These are phyloP conservation scores for Catostylus mosaicus DNA, from an alignment of 30 jellyfish, hydroid and myxozoan genomes.

Conservation along the genomic window DNA sequence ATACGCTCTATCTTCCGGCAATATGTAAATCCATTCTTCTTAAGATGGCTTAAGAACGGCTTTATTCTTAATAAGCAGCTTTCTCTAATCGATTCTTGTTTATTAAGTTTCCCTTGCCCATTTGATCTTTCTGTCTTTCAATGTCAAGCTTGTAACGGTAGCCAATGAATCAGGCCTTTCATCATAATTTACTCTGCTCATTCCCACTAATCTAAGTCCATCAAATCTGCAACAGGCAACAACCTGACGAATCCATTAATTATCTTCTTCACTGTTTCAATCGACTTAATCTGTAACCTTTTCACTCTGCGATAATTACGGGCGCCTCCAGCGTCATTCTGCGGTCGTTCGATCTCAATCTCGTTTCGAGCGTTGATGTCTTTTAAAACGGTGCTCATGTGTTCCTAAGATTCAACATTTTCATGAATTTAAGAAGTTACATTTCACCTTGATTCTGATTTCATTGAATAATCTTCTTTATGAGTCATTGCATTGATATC, in stretches of 20 bases:
- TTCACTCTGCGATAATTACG: constrained; percentile 1
- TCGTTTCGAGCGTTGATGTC: constrained; percentile 3
- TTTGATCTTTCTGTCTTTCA: constrained; percentile 18
- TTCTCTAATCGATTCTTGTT: constrained; percentile 27
- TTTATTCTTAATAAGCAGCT: constrained; percentile 17
- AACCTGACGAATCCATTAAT: constrained; percentile 18
- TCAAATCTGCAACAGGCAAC: constrained; percentile 8
- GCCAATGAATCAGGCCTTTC: constrained; percentile 21
- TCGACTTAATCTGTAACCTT: constrained; percentile 6
- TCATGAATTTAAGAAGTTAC: too few relatives aligned
- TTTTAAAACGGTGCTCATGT: constrained; percentile 12
- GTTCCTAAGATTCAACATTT: too few relatives aligned
- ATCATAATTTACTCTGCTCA: constrained; percentile 14
- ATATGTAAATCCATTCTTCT: constrained; percentile 16
- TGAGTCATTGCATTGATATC: too few relatives aligned
- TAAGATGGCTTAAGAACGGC: constrained; percentile 35
- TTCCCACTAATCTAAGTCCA: constrained; percentile 1
- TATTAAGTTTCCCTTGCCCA: constrained; percentile 26
- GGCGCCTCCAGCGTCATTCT: constrained; percentile 13
- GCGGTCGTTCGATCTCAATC: neutral
- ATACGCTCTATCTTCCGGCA: constrained; percentile 20
- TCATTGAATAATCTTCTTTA: too few relatives aligned
- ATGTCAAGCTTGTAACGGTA: constrained; percentile 35
- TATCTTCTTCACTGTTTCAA: neutral
- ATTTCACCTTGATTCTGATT: too few relatives aligned